phyloP scores from a whole-genome alignment of 2,797 vertebrate genomes.

The Notoglanidium macrostoma region DNA sequence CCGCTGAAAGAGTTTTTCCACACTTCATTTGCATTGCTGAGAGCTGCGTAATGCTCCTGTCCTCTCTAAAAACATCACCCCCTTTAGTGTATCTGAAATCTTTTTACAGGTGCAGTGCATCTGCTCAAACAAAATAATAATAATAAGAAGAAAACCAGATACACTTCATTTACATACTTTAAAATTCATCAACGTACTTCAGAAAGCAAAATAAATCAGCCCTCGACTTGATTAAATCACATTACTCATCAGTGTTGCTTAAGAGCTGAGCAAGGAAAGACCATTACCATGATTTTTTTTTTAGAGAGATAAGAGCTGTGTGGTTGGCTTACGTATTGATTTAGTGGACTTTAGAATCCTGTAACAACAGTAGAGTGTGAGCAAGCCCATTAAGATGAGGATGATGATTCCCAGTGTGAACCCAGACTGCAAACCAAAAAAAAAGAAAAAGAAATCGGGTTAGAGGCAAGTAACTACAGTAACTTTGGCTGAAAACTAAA shows the following conservation, averaged over 20 bases:
- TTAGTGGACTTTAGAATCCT: conserved; percentile 88
- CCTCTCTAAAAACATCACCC: neutral
- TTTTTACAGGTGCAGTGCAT: neutral
- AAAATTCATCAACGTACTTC: neutral
- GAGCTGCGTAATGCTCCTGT: neutral
- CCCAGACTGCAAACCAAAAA: conserved; percentile 79
- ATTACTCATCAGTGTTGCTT: neutral
- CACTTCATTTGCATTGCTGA: neutral
- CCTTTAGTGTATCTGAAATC: neutral
- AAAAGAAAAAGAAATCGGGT: neutral
- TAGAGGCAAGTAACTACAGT: conserved; percentile 68
- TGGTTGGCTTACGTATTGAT: conserved; percentile 83
- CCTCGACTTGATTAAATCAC: neutral
- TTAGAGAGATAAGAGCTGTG: neutral
- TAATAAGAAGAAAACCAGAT: neutral
- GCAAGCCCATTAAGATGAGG: conserved; percentile 83
- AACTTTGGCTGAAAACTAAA: conserved; percentile 18
- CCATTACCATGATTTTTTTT: neutral
- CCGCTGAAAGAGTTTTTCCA: neutral
- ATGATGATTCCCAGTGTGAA: conserved; percentile 90
- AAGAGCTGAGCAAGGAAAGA: neutral
- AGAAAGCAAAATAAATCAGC: neutral
- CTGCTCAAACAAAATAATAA: neutral
- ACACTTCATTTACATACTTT: too few species aligned
- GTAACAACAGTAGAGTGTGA: conserved; percentile 95